phyloP scores from a whole-genome alignment of 2,113 vertebrate species.

The Heloderma charlesbogerti region DNA sequence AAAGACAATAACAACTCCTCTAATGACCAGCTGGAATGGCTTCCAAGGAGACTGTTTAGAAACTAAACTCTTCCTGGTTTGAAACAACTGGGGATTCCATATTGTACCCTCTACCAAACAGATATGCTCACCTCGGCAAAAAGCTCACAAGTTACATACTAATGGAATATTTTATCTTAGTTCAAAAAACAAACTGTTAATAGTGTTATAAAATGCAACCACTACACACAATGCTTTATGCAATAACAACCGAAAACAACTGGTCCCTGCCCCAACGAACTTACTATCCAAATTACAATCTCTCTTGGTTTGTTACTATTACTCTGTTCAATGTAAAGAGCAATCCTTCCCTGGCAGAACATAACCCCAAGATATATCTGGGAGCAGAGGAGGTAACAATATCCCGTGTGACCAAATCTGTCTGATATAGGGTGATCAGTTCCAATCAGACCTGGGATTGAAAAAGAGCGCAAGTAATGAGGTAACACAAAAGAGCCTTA shows the following conservation, averaged over 20 bases:
- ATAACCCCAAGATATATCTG: background rate
- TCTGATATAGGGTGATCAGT: too few relatives aligned
- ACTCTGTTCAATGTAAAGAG: background rate
- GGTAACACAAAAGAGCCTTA: too few relatives aligned
- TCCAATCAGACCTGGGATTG: too few relatives aligned
- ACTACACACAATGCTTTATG: background rate
- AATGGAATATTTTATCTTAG: background rate
- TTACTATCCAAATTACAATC: background rate
- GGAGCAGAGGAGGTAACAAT: background rate
- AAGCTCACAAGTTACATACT: background rate
- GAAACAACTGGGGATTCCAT: background rate
- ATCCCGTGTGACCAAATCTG: too few relatives aligned
- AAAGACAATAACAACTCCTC: background rate
- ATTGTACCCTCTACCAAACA: background rate
- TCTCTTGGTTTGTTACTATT: background rate
- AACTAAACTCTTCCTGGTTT: background rate
- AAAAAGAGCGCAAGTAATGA: too few relatives aligned
- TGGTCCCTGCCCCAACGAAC: background rate
- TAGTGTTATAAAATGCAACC: background rate
- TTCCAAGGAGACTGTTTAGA: background rate
- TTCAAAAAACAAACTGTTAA: background rate
- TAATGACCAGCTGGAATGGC: background rate
- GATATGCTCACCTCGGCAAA: background rate
- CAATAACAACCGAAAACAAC: background rate
- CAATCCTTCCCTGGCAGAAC: background rate